Percentiles rank a stretch among this genome's conserved stretches.
phyloP scores from a whole-genome alignment of 2,888 invertebrate species.

The Pristionchus mayeri region DNA sequence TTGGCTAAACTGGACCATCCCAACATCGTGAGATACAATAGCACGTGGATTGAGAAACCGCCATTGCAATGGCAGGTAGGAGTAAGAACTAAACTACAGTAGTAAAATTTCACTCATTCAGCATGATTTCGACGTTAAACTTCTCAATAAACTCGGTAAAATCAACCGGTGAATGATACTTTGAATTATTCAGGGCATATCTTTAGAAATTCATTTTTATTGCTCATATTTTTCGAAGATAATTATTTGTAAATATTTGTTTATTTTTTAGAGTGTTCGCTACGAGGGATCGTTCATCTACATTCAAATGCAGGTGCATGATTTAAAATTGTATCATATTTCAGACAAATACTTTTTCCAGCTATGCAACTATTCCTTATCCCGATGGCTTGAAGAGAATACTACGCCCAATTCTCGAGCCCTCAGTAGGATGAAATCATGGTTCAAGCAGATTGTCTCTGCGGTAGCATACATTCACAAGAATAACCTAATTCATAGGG shows the following conservation, averaged over 20 bases:
- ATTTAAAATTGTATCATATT: neutral
- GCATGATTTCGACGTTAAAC: no score
- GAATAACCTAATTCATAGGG: neutral
- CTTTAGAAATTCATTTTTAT: no score
- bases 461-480: neutral
- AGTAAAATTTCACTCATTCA: no score
- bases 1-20: slow-evolving; percentile 93
- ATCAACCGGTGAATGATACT: no score
- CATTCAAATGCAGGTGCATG: neutral
- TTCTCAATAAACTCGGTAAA: no score
- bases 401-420: neutral
- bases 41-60: neutral
- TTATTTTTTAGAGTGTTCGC: neutral
- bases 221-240: no score
- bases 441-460: neutral
- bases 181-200: no score
- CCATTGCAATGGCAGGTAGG: neutral
- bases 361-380: no score
- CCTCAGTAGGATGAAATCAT: neutral
- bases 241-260: neutral
- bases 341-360: no score
- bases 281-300: neutral
- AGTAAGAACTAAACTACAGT: no score
- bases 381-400: no score
- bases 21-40: slow-evolving; percentile 81